Percentiles rank a stretch among this genome's conserved stretches.
Conservation (phyloP, 2,113 vertebrate genomes). For the Nannospalax galili region DNA sequence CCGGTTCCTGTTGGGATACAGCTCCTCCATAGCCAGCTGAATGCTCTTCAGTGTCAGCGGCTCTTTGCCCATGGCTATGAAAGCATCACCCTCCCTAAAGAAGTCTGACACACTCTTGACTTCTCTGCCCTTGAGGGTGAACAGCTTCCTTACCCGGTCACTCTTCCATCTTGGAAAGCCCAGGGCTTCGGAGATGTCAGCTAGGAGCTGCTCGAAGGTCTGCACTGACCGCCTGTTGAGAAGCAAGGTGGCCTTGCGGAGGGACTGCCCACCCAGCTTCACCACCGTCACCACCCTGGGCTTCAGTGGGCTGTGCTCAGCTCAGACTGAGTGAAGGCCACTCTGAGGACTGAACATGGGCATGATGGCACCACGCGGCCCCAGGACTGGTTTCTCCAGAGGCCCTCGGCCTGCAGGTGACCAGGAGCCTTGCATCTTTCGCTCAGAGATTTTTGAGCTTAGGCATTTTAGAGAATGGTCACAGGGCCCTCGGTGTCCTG, state of each 20-base stretch:
- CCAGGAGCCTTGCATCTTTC: conserved; percentile 83
- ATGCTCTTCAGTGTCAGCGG: conserved; percentile 90
- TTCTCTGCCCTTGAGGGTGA: conserved; percentile 91
- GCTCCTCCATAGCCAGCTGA: conserved; percentile 91
- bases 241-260: conserved; percentile 93
- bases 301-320: conserved; percentile 91
- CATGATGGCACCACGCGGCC: conserved; percentile 63
- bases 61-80: conserved; percentile 92
- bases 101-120: conserved; percentile 92
- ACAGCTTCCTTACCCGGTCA: conserved; percentile 92
- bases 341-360: conserved; percentile 75
- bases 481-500: conserved; percentile 80
- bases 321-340: conserved; percentile 86
- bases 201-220: conserved; percentile 94
- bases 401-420: conserved; percentile 76
- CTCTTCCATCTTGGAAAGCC: conserved; percentile 95
- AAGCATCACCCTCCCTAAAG: conserved; percentile 93
- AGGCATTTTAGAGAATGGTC: conserved; percentile 76
- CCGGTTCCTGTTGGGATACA: conserved; percentile 89
- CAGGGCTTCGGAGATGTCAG: conserved; percentile 95
- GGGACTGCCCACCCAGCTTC: conserved; percentile 86
- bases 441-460: conserved; percentile 82
- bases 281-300: conserved; percentile 95
- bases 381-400: conserved; percentile 78
- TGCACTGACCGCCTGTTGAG: conserved; percentile 94